phyloP scores from a whole-genome alignment of 2,888 invertebrate species.

The Cryptosula pallasiana region DNA sequence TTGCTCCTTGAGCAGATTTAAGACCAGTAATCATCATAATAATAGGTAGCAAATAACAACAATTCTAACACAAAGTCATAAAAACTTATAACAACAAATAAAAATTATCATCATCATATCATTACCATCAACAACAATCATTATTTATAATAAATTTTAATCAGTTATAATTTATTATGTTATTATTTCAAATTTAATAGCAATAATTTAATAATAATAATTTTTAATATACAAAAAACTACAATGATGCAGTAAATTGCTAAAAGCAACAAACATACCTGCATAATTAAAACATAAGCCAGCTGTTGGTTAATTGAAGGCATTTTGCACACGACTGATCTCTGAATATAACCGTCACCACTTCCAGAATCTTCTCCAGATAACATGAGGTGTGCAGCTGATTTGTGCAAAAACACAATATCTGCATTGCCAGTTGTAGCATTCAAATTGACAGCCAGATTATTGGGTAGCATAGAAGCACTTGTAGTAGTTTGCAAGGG shows the following conservation, averaged over 20 bases:
- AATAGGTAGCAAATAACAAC: too few species aligned
- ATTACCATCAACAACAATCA: too few species aligned
- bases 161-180: too few species aligned
- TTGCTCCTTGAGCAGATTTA: too few species aligned
- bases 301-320: slow-evolving; percentile 3
- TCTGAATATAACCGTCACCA: slow-evolving; percentile 10
- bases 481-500: neutral
- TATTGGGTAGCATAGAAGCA: slow-evolving; percentile 13
- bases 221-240: too few species aligned
- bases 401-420: slow-evolving; percentile 12
- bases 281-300: neutral
- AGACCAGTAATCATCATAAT: too few species aligned
- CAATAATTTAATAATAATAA: too few species aligned
- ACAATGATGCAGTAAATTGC: neutral
- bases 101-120: too few species aligned
- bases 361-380: neutral
- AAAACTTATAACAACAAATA: too few species aligned
- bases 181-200: too few species aligned
- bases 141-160: too few species aligned
- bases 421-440: neutral
- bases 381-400: neutral
- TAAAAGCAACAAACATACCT: neutral
- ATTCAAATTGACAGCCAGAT: neutral
- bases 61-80: too few species aligned
- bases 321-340: neutral